Evolutionary conservation across 2,797 vertebrate species (phyloP), one percentile per base, ranked within the genome.

Genomic region (Anguilla marmorata): DNA sequence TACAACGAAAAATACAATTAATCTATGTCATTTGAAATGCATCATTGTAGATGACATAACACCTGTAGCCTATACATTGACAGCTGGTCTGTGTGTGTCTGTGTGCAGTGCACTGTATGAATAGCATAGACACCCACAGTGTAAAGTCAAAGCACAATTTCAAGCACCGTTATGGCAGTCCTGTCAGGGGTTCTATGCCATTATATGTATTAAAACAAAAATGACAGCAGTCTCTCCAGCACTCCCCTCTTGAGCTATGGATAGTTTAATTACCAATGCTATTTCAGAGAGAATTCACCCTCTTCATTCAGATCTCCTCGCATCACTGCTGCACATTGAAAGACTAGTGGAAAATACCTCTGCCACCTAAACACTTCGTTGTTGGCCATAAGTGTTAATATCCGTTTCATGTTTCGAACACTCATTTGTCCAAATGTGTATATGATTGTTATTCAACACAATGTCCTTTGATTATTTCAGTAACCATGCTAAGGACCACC

Each of bases 101-200:
- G 27, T 11, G 11, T 12, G 8, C 27, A 27, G 21, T 52, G 21
- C 80, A 84, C 30, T 52, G 24, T 24, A 54, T 84, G 21, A 54
- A 50, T 4, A 84, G 21, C 37, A 54, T 52, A 48, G 19, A 48
- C 12, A 37, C 45, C 45, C 12, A 12, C 45, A 21, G 54, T 60
- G 50, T n/a, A 48, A 24, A 27, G 45, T 84, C 52, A 54, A 12
- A 24, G 54, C 50, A 54, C 52, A 37, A 50, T 60, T 27, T 58
- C 41, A 14, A 69, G 41, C 54, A 85, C 84, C 21, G 16, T 60
- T 85, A n/a, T 85, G 52, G 14, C 54, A 21, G 84, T 85, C 41
- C 45, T 80, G 37, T 80, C 76, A 54, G 48, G 80, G 45, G 83
- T 41, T 84, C 72, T 11, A 79, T 79, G 14, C 74, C 37, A 79